A percentile compares a stretch with the other conserved stretches of the same genome.
Conservation (phyloP, 1,140 invertebrate genomes). For the Andrena cerasifolii region DNA sequence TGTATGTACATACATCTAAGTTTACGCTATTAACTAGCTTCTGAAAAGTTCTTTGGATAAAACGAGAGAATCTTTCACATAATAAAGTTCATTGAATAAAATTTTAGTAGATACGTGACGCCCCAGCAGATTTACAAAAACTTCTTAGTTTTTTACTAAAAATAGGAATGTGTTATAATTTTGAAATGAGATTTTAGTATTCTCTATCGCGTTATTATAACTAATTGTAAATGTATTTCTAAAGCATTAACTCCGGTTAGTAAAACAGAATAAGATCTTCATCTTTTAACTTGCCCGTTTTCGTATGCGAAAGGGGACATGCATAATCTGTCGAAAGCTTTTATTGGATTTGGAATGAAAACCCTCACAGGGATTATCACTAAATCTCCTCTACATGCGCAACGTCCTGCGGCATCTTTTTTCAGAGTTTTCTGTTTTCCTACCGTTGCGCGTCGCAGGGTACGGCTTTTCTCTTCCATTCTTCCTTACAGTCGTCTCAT, state of each 20-base stretch:
- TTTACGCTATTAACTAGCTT: no score
- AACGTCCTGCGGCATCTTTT: conserved; percentile 55
- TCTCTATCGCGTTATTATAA: neutral
- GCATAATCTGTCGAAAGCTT: conserved; percentile 65
- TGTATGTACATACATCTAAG: no score
- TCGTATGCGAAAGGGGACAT: conserved; percentile 50
- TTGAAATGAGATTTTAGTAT: neutral
- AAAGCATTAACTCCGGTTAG: conserved; percentile 6
- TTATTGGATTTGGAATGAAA: conserved; percentile 64
- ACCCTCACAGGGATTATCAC: conserved; percentile 57
- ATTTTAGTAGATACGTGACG: no score
- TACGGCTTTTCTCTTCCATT: neutral
- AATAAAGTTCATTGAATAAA: no score
- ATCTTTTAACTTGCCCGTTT: conserved; percentile 12
- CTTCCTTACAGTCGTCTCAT: conserved; percentile 6
- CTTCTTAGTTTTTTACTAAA: no score
- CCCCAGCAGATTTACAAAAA: neutral
- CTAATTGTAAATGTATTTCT: no score
- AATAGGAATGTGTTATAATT: neutral
- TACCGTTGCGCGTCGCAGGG: conserved; percentile 19
- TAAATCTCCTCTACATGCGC: conserved; percentile 68
- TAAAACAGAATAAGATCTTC: conserved; percentile 8
- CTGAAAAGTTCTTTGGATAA: no score
- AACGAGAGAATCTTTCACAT: no score
- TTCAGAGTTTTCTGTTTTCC: conserved; percentile 61